A percentile compares a stretch with the other conserved stretches of the same genome.
Evolutionary conservation across 2,113 vertebrate species (phyloP).

Genomic region (Perca fluviatilis): DNA sequence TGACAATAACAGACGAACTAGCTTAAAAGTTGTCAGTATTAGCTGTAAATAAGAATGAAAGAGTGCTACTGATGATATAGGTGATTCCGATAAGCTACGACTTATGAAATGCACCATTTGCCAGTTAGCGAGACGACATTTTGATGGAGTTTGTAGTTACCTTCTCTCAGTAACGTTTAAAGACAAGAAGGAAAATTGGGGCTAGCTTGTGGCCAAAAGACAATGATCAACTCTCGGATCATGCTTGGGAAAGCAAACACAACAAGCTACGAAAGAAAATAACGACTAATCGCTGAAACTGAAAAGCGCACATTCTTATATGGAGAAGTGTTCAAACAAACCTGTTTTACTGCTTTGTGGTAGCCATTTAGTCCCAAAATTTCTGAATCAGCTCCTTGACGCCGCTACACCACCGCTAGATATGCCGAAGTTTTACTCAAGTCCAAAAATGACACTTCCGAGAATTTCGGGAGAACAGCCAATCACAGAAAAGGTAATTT

Average conservation of each 20-base stretch:
- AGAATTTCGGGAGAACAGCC: conserved; percentile 36
- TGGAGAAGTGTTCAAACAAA: background rate
- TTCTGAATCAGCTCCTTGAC: conserved; percentile 36
- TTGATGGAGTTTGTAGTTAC: background rate
- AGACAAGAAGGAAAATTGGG: background rate
- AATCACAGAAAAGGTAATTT: conserved; percentile 36
- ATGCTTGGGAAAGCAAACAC: background rate
- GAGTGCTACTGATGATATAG: background rate
- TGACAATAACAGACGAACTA: conserved; percentile 8
- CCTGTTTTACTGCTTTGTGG: conserved; percentile 57
- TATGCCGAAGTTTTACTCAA: conserved; percentile 58
- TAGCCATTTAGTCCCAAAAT: conserved; percentile 50
- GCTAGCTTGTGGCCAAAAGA: conserved; percentile 46
- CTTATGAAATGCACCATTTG: background rate
- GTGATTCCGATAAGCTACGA: background rate
- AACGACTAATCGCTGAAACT: background rate
- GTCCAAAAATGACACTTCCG: conserved; percentile 74
- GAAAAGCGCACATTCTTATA: fast-evolving
- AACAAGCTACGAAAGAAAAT: background rate
- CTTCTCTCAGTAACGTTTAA: background rate
- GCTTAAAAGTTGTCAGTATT: background rate
- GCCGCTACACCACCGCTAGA: conserved; percentile 13
- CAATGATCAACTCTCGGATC: conserved; percentile 48
- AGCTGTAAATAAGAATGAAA: background rate
- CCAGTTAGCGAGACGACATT: background rate